These are phyloP conservation scores for Odontamblyopus lacepedii DNA, from an alignment of 2,797 vertebrate species.

Conservation along the genomic window DNA sequence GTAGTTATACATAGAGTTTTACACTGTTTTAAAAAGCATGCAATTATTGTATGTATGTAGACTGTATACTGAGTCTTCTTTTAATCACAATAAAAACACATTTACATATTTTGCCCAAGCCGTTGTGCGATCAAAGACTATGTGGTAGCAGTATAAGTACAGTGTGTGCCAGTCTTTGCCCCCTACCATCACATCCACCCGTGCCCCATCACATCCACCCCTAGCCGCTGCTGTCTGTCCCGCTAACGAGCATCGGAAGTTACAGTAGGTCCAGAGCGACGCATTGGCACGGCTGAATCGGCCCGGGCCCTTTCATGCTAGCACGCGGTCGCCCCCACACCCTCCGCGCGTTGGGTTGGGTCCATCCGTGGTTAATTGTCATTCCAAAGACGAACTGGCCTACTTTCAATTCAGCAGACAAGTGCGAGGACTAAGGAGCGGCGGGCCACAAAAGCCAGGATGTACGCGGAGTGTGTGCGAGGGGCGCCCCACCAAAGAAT, in stretches of 20 bases:
- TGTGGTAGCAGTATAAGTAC: slow-evolving; percentile 1
- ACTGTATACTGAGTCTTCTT: no score
- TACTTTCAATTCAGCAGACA: slow-evolving; percentile 86
- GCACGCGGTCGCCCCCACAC: slow-evolving; percentile 19
- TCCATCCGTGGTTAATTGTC: slow-evolving; percentile 85
- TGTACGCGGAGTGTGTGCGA: slow-evolving; percentile 53
- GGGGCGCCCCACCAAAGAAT: slow-evolving; percentile 49
- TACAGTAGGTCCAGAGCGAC: slow-evolving; percentile 73
- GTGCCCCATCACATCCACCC: slow-evolving; percentile 10
- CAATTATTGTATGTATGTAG: no score
- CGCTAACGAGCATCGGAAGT: slow-evolving; percentile 90
- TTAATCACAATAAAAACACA: no score
- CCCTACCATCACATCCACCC: slow-evolving; percentile 24
- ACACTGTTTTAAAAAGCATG: no score
- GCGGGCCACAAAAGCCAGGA: slow-evolving; percentile 60
- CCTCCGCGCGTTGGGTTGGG: slow-evolving; percentile 59
- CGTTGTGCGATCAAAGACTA: background rate
- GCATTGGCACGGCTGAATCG: slow-evolving; percentile 68
- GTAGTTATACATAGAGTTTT: no score
- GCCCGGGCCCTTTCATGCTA: slow-evolving; percentile 74
- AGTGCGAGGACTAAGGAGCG: slow-evolving; percentile 47
- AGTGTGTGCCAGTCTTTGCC: slow-evolving; percentile 46
- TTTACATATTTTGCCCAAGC: no score
- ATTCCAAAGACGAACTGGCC: slow-evolving; percentile 91
- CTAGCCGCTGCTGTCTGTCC: slow-evolving; percentile 21